Evolutionary conservation across 2,888 invertebrate genomes (phyloP).

Genomic region (Drosophila phalerata): DNA sequence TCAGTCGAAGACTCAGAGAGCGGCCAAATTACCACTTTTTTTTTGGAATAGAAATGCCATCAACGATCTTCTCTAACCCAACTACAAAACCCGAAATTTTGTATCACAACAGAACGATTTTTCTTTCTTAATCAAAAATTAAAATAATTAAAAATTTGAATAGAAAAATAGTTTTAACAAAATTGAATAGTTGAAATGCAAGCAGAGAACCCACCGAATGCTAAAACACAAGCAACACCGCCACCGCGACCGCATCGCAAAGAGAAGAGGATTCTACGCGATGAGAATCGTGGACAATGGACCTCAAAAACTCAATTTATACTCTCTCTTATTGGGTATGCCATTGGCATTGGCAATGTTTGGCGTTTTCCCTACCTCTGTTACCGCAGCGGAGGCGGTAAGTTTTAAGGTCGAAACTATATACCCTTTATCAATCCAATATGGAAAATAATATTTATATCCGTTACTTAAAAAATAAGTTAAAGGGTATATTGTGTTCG

Average conservation of each 20-base stretch:
- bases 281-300: slow-evolving; percentile 88
- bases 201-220: slow-evolving; percentile 2
- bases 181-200: slow-evolving; percentile 13
- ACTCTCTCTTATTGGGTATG: slow-evolving; percentile 93
- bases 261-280: slow-evolving; percentile 62
- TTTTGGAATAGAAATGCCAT: neutral
- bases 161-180: neutral
- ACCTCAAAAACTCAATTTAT: slow-evolving; percentile 91
- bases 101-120: neutral
- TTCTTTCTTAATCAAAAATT: neutral
- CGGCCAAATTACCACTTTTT: neutral
- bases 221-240: neutral
- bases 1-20: neutral
- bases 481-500: no score
- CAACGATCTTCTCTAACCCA: neutral
- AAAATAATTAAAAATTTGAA: neutral
- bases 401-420: slow-evolving; percentile 34
- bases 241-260: slow-evolving; percentile 1
- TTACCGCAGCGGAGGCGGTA: slow-evolving; percentile 94
- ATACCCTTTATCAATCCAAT: neutral
- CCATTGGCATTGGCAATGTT: slow-evolving; percentile 94
- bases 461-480: no score
- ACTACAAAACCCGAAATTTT: neutral
- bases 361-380: slow-evolving; percentile 95
- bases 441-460: no score